Percentiles rank a stretch among this genome's conserved stretches.
Conservation (phyloP, 2,888 invertebrate genomes). For the Cheilosia vulpina region DNA sequence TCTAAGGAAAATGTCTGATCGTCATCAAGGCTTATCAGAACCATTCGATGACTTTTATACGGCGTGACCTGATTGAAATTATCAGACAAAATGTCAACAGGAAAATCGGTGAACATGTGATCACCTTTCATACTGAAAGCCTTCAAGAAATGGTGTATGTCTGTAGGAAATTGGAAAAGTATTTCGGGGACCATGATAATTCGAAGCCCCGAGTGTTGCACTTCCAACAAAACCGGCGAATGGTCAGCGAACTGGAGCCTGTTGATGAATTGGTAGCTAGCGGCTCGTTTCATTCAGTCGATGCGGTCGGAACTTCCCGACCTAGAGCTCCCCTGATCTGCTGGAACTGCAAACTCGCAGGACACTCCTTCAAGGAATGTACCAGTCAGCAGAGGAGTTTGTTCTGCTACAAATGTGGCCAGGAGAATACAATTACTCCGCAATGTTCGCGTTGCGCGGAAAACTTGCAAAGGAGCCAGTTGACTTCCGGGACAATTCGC, state of each 20-base stretch:
- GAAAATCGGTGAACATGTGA: neutral
- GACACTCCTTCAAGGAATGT: too few species aligned
- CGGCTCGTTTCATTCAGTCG: neutral
- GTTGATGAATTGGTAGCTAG: neutral
- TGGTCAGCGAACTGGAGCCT: neutral
- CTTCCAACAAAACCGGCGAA: neutral
- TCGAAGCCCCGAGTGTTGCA: neutral
- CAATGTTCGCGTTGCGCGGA: too few species aligned
- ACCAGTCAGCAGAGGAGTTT: too few species aligned
- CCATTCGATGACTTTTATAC: too few species aligned
- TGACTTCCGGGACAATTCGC: too few species aligned
- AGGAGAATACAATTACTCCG: too few species aligned
- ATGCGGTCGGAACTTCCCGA: neutral
- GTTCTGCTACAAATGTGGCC: too few species aligned
- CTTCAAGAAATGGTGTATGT: too few species aligned
- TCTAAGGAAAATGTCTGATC: too few species aligned
- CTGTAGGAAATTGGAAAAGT: neutral
- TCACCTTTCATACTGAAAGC: neutral
- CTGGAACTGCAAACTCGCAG: slow-evolving; percentile 9
- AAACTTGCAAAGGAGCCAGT: too few species aligned
- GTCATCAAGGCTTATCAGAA: too few species aligned
- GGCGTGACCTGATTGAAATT: neutral
- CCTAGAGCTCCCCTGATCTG: neutral
- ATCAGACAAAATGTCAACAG: slow-evolving; percentile 1
- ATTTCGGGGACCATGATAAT: neutral